A percentile compares a stretch with the other conserved stretches of the same genome.
These are phyloP conservation scores for Eupleurogrammus muticus DNA, from an alignment of 2,797 vertebrate genomes.

Conservation along the genomic window DNA sequence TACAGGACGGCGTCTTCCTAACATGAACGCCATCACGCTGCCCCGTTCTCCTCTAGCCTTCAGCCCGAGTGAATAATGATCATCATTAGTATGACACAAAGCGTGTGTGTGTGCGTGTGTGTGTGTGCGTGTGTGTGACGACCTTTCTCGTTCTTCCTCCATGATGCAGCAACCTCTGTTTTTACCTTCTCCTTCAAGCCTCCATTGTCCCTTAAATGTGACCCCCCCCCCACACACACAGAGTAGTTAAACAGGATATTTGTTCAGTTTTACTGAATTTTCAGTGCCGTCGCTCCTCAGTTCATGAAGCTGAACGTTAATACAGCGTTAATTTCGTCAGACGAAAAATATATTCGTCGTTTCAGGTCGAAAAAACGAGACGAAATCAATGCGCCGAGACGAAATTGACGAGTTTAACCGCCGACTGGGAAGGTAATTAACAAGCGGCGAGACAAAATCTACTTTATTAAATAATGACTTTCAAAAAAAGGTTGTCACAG, in stretches of 20 bases:
- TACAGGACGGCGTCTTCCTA: conserved; percentile 2
- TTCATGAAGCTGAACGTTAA: not conserved
- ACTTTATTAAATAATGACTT: no score
- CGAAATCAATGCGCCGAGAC: no score
- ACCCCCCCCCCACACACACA: conserved; percentile 39
- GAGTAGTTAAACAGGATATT: conserved; percentile 8
- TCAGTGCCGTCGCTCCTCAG: not conserved
- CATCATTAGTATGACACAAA: conserved; percentile 71
- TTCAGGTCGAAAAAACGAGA: no score
- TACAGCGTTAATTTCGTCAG: not conserved
- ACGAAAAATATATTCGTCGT: no score
- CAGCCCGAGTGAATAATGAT: conserved; percentile 72
- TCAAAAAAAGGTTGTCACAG: no score
- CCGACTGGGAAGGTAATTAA: no score
- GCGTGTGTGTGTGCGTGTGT: conserved; percentile 18
- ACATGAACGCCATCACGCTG: conserved; percentile 39
- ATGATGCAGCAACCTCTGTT: conserved; percentile 33
- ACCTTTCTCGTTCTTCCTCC: conserved; percentile 70
- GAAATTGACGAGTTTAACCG: no score
- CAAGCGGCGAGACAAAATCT: no score
- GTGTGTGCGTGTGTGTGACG: conserved; percentile 33
- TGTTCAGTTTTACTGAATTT: not conserved
- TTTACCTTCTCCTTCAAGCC: conserved; percentile 25
- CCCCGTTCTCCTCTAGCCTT: conserved; percentile 63
- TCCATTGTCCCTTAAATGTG: conserved; percentile 34